A percentile compares a stretch with the other conserved stretches of the same genome.
These are phyloP conservation scores for Rhinopithecus roxellana DNA, from an alignment of 2,113 vertebrate genomes.

Conservation along the genomic window DNA sequence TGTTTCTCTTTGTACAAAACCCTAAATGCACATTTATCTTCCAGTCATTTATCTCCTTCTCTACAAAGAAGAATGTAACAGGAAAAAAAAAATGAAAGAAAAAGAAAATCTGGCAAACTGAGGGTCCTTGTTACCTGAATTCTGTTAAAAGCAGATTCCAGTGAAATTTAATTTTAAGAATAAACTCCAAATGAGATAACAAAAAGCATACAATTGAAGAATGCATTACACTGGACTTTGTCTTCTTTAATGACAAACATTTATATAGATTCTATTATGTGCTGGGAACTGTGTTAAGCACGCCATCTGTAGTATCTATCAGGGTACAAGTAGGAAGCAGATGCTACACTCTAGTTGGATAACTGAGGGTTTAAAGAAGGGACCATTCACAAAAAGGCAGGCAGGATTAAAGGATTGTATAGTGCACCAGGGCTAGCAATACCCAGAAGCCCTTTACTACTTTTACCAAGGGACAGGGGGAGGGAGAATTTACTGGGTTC, in stretches of 20 bases:
- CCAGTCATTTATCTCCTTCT: background rate
- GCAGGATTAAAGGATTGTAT: background rate
- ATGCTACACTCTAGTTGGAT: slow-evolving; percentile 15
- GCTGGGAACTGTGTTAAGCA: slow-evolving; percentile 25
- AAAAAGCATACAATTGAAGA: slow-evolving; percentile 21
- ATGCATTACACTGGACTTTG: background rate
- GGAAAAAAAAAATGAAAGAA: background rate
- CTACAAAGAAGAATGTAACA: slow-evolving; percentile 19
- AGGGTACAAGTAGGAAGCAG: slow-evolving; percentile 22
- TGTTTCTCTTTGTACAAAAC: slow-evolving; percentile 37
- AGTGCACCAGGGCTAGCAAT: background rate
- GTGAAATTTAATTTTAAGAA: slow-evolving; percentile 37
- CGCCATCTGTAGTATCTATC: background rate
- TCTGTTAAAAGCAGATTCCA: background rate
- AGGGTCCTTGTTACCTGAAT: background rate
- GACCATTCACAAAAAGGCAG: background rate
- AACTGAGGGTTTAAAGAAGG: slow-evolving; percentile 45
- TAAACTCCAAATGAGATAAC: slow-evolving; percentile 35
- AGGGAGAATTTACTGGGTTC: background rate
- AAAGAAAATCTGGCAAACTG: background rate
- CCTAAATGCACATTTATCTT: background rate
- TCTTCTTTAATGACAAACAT: slow-evolving; percentile 20
- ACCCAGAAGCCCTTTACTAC: background rate
- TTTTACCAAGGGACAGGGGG: background rate
- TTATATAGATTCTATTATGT: slow-evolving; percentile 43